Evolutionary conservation across 2,797 vertebrate genomes (phyloP).

Genomic region (Decapterus maruadsi): DNA sequence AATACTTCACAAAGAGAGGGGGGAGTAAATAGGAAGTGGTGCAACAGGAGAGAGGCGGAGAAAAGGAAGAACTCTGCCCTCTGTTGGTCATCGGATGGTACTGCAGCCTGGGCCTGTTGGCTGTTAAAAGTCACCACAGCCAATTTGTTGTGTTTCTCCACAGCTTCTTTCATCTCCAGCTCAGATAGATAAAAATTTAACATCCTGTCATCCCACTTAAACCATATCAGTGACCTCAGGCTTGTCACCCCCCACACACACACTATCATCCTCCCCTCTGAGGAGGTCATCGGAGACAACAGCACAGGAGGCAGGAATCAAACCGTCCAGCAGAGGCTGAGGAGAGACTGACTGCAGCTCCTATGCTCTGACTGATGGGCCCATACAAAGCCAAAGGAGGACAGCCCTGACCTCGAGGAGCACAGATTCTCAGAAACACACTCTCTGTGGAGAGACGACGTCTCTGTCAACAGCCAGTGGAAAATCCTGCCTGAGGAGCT

Average conservation of each 20-base stretch:
- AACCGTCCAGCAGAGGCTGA: conserved; percentile 43
- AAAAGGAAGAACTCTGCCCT: conserved; percentile 66
- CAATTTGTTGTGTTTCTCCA: conserved; percentile 41
- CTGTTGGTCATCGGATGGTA: conserved; percentile 54
- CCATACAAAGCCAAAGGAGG: conserved; percentile 33
- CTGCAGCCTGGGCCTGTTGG: conserved; percentile 6
- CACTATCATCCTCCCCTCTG: conserved; percentile 61
- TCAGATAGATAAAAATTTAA: conserved; percentile 59
- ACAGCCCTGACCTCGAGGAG: conserved; percentile 66
- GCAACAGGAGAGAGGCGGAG: background rate
- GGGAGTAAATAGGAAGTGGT: conserved; percentile 16
- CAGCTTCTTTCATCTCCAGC: conserved; percentile 70
- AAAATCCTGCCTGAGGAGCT: conserved; percentile 36
- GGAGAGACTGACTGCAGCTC: conserved; percentile 59
- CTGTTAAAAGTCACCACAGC: conserved; percentile 18
- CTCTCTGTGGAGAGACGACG: conserved; percentile 24
- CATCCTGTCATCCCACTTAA: conserved; percentile 69
- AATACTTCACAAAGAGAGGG: conserved; percentile 29
- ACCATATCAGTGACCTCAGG: conserved; percentile 74
- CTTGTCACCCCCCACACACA: conserved; percentile 20
- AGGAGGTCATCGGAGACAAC: conserved; percentile 37
- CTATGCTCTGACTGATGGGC: conserved; percentile 34
- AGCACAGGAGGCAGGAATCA: conserved; percentile 61
- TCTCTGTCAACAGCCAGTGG: conserved; percentile 39
- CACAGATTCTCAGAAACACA: conserved; percentile 46